Base-by-base conservation (phyloP, 2,113 vertebrate genomes). In the Galemys pyrenaicus region DNA sequence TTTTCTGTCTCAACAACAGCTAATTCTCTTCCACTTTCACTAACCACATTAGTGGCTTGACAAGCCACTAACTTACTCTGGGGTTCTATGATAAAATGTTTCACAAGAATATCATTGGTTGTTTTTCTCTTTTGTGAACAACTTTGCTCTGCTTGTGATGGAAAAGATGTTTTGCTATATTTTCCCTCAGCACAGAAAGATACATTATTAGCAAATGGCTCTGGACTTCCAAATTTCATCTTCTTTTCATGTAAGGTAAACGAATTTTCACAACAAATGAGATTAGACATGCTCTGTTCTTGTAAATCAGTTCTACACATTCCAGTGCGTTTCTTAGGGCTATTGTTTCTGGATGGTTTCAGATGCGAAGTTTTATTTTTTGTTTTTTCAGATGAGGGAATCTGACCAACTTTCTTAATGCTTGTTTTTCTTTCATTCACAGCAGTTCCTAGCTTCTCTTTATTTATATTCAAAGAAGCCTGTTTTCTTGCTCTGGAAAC, bases 401-500 rank as follows among this genome's bases (percentile, higher is more conserved):
- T 94, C 58, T 24, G 94, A 95, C 92, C 0, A 80, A 37, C 62
- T 95, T 46, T 89, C 10, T 24, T 87, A 85, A 54, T 88, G 81
- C 70, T 67, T 3, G 0, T 39, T 92, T 86, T 92, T 44, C 8
- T 71, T 94, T 96, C 95, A 80, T 67, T 71, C 32, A 65, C 19
- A 97, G 87, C 95, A 41, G 68, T 85, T 65, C 37, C 41, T 86
- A 80, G 62, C 41, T 95, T 97, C 84, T 95, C 74, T 75, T 91
- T 89, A 62, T 60, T 96, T 93, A 62, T 65, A 37, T 81, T 94
- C 20, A 84, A 83, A 96, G 94, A 96, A 75, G 89, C 71, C 37
- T 2, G 0, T 91, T 98, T 98, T 87, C 93, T 98, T 85, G 78
- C 87, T 46, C 94, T 97, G 75, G 13, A 94, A 41, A 85, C 19